phyloP scores from a whole-genome alignment of 92 coral and sea anemone species.

The Bergia sp. region DNA sequence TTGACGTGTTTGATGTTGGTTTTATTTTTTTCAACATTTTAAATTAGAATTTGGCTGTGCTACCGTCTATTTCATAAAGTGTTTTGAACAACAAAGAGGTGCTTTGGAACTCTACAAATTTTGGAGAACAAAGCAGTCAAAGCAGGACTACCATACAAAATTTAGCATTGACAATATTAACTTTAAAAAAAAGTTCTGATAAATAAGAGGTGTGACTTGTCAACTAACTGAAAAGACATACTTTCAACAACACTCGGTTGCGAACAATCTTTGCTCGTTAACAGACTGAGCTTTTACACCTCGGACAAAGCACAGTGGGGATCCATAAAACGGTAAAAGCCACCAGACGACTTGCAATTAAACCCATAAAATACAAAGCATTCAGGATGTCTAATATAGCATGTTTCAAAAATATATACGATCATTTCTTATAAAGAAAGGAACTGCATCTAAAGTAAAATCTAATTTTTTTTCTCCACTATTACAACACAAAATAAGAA shows the following conservation, averaged over 20 bases:
- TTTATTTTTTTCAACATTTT: not conserved
- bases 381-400: not conserved
- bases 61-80: not conserved
- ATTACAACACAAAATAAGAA: not conserved
- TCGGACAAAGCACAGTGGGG: slow-evolving; percentile 4
- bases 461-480: not conserved
- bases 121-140: not conserved
- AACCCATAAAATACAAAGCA: not conserved
- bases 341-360: not conserved
- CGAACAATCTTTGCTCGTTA: slow-evolving; percentile 3
- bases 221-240: slow-evolving; percentile 9
- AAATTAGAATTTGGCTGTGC: not conserved
- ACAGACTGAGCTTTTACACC: not conserved
- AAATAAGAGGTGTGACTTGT: not conserved
- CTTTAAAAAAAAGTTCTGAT: not conserved
- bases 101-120: not conserved
- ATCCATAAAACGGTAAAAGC: not conserved
- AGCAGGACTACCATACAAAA: not conserved
- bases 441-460: not conserved
- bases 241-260: slow-evolving; percentile 3
- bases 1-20: not conserved
- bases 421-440: not conserved
- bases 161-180: not conserved
- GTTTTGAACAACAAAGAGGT: not conserved
- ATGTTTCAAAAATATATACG: not conserved